Percentiles rank a stretch among this genome's conserved stretches.
Conservation (phyloP, 1,140 invertebrate genomes). For the Drosophila busckii region DNA sequence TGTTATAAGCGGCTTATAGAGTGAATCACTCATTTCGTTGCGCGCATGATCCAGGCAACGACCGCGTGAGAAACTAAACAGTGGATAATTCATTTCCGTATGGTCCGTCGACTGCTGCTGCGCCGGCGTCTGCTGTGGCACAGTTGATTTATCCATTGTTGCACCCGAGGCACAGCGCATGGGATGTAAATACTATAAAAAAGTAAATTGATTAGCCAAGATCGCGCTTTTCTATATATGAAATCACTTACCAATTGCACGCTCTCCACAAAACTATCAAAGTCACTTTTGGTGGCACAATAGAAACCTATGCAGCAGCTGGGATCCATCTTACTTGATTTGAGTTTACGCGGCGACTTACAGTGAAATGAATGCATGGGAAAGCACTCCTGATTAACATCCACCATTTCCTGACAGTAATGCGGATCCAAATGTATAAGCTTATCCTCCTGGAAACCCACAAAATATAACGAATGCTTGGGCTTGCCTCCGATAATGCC, state of each 20-base stretch:
- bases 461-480: conserved; percentile 94
- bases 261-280: conserved; percentile 86
- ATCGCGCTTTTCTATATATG: not conserved
- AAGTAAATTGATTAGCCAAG: not conserved
- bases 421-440: conserved; percentile 95
- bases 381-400: conserved; percentile 87
- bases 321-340: conserved; percentile 93
- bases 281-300: conserved; percentile 87
- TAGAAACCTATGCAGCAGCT: conserved; percentile 96
- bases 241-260: conserved; percentile 82
- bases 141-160: conserved; percentile 36
- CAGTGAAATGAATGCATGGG: conserved; percentile 90
- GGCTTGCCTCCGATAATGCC: conserved; percentile 95
- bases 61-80: conserved; percentile 89
- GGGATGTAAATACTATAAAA: conserved; percentile 82
- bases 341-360: conserved; percentile 90
- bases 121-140: conserved; percentile 20
- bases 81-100: conserved; percentile 85
- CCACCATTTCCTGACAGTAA: conserved; percentile 93
- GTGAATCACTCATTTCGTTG: conserved; percentile 74
- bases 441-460: conserved; percentile 95
- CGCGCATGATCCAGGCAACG: conserved; percentile 81
- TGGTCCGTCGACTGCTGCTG: conserved; percentile 35
- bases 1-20: conserved; percentile 80
- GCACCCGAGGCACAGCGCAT: conserved; percentile 79